Evolutionary conservation across 2,797 vertebrate genomes (phyloP), one percentile per base, ranked within the genome.

Genomic region (Poeciliopsis gracilis): DNA sequence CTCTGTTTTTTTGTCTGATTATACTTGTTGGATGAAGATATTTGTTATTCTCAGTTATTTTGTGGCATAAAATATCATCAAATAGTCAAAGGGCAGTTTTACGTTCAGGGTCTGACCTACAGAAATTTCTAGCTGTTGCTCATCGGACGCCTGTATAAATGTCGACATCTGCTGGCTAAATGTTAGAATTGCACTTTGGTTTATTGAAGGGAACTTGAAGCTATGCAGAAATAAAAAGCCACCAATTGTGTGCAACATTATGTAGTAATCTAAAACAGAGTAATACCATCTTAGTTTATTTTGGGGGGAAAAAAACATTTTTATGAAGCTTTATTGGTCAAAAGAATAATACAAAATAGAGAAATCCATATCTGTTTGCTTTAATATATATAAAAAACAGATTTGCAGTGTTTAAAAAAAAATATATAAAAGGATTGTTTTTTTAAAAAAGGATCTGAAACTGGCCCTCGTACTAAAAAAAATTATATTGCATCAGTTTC

Each of bases 101-200:
- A 63, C 6, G 7, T 36, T 36, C 36, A 20, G 36, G 36, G 10
- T 16, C 59, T 36, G 61, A 36, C 20, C 25, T 11, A 57, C 12
- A 63, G 30, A 66, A 23, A 66, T 23, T 3, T 33, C 18, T 5
- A 36, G 18, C 16, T 33, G 20, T 23, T 3, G 16, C 46, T 23
- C 1, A 25, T 25, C 7, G 18, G 28, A 2, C 25, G n/a, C 2
- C 15, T 30, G 28, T 55, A 30, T 41, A 38, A 46, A 47, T 72
- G 16, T 49, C 0, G 67, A 59, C 80, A 85, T 28, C 75, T 74
- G 23, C 47, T 80, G 80, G 72, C 61, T 43, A 47, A 20, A 53
- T 38, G 9, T 12, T 5, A 6, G 10, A 4, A 36, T 41, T 84
- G 23, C 36, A 7, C 33, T 23, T 57, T 49, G 57, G 30, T 38